Evolutionary conservation across 2,113 vertebrate genomes (phyloP).

Genomic region (Halcyon senegalensis): DNA sequence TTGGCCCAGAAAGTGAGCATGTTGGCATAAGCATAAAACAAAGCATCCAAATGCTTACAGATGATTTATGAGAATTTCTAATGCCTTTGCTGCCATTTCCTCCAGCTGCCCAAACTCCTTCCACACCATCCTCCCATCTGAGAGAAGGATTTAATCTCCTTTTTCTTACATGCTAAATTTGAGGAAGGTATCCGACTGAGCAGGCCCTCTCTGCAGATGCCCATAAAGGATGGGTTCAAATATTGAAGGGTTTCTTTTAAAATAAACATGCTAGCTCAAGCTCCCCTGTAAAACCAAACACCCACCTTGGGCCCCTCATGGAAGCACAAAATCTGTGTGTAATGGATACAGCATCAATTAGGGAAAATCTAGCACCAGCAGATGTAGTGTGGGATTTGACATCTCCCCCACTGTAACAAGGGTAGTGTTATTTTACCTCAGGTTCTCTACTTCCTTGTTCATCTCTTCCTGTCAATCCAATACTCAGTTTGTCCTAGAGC

Average conservation of each 20-base stretch:
- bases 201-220: neutral
- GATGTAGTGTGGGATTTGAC: neutral
- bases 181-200: neutral
- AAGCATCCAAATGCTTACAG: neutral
- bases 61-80: conserved; percentile 50
- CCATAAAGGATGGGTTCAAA: neutral
- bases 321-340: neutral
- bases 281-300: neutral
- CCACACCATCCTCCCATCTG: neutral
- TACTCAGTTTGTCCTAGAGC: neutral
- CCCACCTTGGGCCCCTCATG: neutral
- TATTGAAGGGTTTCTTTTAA: neutral
- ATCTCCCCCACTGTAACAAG: neutral
- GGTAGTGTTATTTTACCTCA: neutral
- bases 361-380: neutral
- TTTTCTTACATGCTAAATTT: neutral
- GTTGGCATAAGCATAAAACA: conserved; percentile 8
- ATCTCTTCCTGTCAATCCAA: neutral
- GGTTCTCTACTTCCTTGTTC: neutral
- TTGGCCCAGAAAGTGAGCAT: neutral
- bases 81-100: neutral
- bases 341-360: neutral
- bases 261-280: neutral
- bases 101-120: neutral
- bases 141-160: neutral